These are phyloP conservation scores for Pristionchus maxplancki DNA, from an alignment of 2,888 invertebrate species.

Conservation along the genomic window DNA sequence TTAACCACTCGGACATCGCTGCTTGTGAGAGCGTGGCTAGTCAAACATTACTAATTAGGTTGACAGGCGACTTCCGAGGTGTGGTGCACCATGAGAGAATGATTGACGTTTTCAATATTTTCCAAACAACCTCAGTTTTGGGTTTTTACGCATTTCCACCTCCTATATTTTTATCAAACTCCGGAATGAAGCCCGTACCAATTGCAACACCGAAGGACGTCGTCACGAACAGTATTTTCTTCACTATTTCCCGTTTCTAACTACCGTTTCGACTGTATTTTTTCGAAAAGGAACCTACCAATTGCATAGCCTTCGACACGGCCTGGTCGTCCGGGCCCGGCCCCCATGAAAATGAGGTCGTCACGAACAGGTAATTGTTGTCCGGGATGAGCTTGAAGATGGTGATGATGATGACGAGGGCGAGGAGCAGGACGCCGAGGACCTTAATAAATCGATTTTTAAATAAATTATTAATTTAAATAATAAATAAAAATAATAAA, in stretches of 20 bases:
- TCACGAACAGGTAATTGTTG: constrained; percentile 38
- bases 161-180: too few relatives aligned
- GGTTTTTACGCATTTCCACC: background rate
- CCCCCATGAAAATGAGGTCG: background rate
- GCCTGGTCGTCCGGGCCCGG: background rate
- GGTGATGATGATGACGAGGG: background rate
- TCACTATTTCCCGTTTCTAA: too few relatives aligned
- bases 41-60: background rate
- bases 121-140: background rate
- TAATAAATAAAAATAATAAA: too few relatives aligned
- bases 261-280: background rate
- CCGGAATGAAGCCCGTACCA: too few relatives aligned
- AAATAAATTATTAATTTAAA: too few relatives aligned
- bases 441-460: background rate
- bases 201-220: too few relatives aligned
- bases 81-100: too few relatives aligned
- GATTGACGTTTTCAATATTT: background rate
- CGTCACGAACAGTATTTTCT: too few relatives aligned
- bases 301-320: background rate
- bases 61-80: background rate
- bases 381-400: background rate
- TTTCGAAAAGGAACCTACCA: background rate
- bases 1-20: constrained; percentile 77
- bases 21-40: constrained; percentile 47
- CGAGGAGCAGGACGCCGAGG: background rate